Evolutionary conservation across 2,888 invertebrate genomes (phyloP).

Genomic region (Macrophya alboannulata): DNA sequence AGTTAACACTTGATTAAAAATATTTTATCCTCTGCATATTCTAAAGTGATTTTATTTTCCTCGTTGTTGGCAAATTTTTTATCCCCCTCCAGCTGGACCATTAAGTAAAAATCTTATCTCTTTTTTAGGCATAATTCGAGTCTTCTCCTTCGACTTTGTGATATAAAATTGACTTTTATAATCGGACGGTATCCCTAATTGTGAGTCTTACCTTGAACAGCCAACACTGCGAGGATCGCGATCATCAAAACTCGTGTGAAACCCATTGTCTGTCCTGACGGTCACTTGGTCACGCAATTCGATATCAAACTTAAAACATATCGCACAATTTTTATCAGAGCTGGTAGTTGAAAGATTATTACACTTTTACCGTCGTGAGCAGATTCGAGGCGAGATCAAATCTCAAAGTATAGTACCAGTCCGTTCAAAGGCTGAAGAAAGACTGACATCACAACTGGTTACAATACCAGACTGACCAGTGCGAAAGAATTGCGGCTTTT

Average conservation of each 20-base stretch:
- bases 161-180: background rate
- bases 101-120: background rate
- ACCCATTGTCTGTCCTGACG: conserved; percentile 6
- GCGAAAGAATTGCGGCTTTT: background rate
- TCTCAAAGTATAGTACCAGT: conserved; percentile 25
- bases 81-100: background rate
- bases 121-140: background rate
- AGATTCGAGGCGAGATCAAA: conserved; percentile 17
- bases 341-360: background rate
- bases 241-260: background rate
- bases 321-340: conserved; percentile 2
- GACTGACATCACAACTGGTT: conserved; percentile 40
- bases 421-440: conserved; percentile 21
- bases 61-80: background rate
- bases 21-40: background rate
- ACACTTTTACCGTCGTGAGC: background rate
- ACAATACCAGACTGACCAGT: conserved; percentile 34
- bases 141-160: background rate
- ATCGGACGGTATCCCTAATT: background rate
- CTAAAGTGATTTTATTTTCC: background rate
- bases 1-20: background rate
- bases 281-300: background rate
- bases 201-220: conserved; percentile 42
- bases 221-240: conserved; percentile 27
- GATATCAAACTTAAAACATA: conserved; percentile 31